Percentiles rank a stretch among this genome's conserved stretches.
Conservation (phyloP, 2,888 invertebrate species). For the Megalurothrips usitatus region DNA sequence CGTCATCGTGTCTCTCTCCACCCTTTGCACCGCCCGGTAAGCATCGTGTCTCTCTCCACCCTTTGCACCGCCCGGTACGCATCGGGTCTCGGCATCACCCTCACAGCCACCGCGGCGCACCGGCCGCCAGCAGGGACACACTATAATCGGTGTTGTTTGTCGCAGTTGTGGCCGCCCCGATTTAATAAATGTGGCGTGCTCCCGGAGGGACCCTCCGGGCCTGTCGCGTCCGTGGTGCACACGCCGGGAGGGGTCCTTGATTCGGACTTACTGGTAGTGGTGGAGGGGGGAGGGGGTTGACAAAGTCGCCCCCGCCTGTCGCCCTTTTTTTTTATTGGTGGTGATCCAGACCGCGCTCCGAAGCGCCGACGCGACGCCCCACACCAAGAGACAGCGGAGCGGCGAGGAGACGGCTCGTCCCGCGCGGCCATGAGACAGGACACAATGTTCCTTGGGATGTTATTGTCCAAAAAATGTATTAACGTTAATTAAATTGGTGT, state of each 20-base stretch:
- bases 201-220: background rate
- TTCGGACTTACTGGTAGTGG: too few relatives aligned
- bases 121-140: too few relatives aligned
- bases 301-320: background rate
- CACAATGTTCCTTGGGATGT: too few relatives aligned
- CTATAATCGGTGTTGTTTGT: slow-evolving; percentile 18
- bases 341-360: background rate
- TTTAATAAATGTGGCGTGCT: slow-evolving; percentile 10
- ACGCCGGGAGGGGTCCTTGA: background rate
- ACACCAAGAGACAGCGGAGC: background rate
- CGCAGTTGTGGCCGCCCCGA: slow-evolving; percentile 4
- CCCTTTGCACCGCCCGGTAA: too few relatives aligned
- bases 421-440: too few relatives aligned
- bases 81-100: background rate
- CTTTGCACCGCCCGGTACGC: too few relatives aligned
- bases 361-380: too few relatives aligned
- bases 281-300: background rate
- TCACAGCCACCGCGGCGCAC: background rate
- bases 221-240: background rate
- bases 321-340: background rate
- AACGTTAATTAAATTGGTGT: too few relatives aligned
- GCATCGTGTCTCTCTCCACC: too few relatives aligned
- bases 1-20: too few relatives aligned
- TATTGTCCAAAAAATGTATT: too few relatives aligned
- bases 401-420: background rate